Base-by-base conservation (phyloP, 2,888 invertebrate species). In the Bellardia bayeri region DNA sequence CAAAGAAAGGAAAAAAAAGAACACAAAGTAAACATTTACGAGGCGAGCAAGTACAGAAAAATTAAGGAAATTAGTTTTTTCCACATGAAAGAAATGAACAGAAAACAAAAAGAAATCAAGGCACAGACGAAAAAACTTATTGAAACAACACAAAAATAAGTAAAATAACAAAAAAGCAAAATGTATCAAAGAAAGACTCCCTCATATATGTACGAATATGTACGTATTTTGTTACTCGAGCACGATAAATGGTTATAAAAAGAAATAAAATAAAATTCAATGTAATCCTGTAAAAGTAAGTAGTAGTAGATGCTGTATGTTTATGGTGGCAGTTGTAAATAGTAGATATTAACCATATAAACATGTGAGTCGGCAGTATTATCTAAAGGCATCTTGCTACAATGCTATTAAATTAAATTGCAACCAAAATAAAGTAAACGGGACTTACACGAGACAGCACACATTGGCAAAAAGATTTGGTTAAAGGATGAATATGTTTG, bases 31-130 rank as follows among this genome's bases (percentile, higher is more conserved):
- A 64, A 82, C 82, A 85, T 85, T 82, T 69, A 79, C 79, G 64
- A 49, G 74, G 72, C 66, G 51, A 80, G 83, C 85, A 76, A 68
- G 23, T 72, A 72, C 49, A 64, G 75, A 88, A 88, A 88, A 89
- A 90, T 89, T 89, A 88, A 89, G 90, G 90, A 90, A 90, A 90
- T 90, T 90, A 89, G 89, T 90, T 90, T 90, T 89, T 90, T 89
- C 88, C 90, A 89, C 90, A 90, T 90, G 90, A 90, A 82, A 82
- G 74, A 79, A 82, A 82, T 42, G 79, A 75, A 13, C 45, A 83
- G 9, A 56, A 71, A 45, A 58, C 37, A 54, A 54, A 76, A 11
- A 72, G 63, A 42, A 56, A 81, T 30, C 63, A 66, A 83, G 76
- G 78, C 78, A 81, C 61, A 51, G 69, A 76, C 16, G 54, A 75